A percentile compares a stretch with the other conserved stretches of the same genome.
Evolutionary conservation across 2,797 vertebrate species (phyloP).

Genomic region (Euphonia xanthogaster): DNA sequence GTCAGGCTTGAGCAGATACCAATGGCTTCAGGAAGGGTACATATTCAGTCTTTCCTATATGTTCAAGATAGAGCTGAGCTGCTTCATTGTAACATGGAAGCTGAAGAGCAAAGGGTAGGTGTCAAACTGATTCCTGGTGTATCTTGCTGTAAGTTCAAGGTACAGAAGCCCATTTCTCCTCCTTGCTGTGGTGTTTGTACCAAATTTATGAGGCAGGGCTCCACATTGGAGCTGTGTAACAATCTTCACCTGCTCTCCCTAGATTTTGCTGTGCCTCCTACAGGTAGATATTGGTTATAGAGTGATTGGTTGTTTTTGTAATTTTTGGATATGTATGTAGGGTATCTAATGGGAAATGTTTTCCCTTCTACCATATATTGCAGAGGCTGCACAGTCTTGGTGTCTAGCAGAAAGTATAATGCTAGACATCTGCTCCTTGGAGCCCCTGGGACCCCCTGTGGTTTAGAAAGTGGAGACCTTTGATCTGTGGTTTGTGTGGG

Average conservation of each 20-base stretch:
- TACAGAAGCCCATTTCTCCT: background rate
- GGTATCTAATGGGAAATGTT: background rate
- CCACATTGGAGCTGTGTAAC: fast-evolving
- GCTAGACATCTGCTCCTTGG: background rate
- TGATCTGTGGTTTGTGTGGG: slow-evolving; percentile 57
- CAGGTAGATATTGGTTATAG: background rate
- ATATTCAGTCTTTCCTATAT: background rate
- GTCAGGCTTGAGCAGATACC: background rate
- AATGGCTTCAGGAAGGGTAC: background rate
- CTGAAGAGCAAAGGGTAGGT: background rate
- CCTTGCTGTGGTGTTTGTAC: background rate
- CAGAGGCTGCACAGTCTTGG: background rate
- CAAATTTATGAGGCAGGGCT: background rate
- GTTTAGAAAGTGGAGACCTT: slow-evolving; percentile 34
- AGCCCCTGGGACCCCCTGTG: background rate
- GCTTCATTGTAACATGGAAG: background rate
- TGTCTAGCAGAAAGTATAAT: background rate
- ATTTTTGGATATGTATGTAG: background rate
- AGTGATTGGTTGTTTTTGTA: background rate
- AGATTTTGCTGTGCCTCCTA: background rate
- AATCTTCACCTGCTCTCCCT: background rate
- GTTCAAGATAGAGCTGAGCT: background rate
- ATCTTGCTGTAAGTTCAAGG: background rate
- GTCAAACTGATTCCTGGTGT: background rate
- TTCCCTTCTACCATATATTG: background rate